phyloP scores from a whole-genome alignment of 2,113 vertebrate genomes.

The Oenanthe oenanthe region DNA sequence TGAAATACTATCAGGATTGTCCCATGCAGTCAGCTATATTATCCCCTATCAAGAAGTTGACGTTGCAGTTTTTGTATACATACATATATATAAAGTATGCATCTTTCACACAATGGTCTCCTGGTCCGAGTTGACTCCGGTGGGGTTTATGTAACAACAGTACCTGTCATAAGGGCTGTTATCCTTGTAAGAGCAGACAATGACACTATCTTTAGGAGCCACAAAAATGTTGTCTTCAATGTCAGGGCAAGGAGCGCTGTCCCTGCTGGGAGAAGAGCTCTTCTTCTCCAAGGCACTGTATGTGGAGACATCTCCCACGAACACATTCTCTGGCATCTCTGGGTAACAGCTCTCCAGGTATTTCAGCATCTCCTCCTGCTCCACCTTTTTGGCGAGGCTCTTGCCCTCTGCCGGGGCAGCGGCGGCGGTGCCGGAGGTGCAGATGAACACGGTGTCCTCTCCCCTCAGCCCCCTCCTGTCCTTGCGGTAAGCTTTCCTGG shows the following conservation, averaged over 20 bases:
- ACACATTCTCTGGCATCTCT: constrained; percentile 58
- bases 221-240: constrained; percentile 77
- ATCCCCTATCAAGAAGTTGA: constrained; percentile 50
- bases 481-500: constrained; percentile 51
- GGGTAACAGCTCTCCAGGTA: constrained; percentile 79
- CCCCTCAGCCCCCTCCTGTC: constrained; percentile 1
- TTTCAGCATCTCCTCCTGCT: constrained; percentile 72
- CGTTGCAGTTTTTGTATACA: constrained; percentile 25
- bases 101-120: constrained; percentile 79
- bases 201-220: constrained; percentile 78
- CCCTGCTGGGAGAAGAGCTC: constrained; percentile 57
- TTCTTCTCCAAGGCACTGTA: constrained; percentile 78
- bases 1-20: constrained; percentile 68
- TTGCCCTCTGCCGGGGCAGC: constrained; percentile 61
- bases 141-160: constrained; percentile 83
- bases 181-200: constrained; percentile 80
- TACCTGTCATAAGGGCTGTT: constrained; percentile 79
- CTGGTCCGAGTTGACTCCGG: constrained; percentile 75
- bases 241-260: constrained; percentile 63
- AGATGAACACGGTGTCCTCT: constrained; percentile 63
- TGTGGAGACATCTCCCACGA: constrained; percentile 41
- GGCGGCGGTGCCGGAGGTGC: constrained; percentile 52
- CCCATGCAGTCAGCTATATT: constrained; percentile 72
- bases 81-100: constrained; percentile 3
- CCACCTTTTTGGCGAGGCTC: constrained; percentile 59